phyloP scores from a whole-genome alignment of 1,140 invertebrate genomes.

The Heliconius congener region DNA sequence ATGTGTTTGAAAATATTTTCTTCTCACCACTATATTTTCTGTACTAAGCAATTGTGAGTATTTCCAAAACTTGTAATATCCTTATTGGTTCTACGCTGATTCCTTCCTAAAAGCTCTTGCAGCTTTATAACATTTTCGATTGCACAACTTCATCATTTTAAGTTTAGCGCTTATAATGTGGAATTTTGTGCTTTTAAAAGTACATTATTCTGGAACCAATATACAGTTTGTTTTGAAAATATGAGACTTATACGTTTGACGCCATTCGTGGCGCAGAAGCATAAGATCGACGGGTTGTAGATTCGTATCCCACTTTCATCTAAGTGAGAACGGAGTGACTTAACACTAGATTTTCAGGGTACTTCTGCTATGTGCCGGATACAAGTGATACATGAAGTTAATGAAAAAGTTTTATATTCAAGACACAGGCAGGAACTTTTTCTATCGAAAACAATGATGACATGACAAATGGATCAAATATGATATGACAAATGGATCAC shows the following conservation, averaged over 20 bases:
- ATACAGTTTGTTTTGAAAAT: not conserved
- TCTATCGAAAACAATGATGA: no score
- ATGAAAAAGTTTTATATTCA: not conserved
- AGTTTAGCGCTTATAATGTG: not conserved
- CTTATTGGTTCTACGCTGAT: slow-evolving; percentile 1
- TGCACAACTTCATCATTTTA: not conserved
- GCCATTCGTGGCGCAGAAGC: no score
- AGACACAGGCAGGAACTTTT: no score
- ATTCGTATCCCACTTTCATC: no score
- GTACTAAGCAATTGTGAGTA: not conserved
- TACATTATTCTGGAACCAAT: not conserved
- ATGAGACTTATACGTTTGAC: not conserved
- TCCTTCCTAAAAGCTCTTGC: not conserved
- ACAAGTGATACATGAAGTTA: not conserved
- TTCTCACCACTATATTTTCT: not conserved
- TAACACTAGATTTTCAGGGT: not conserved
- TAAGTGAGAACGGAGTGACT: not conserved
- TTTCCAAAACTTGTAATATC: not conserved
- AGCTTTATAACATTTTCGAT: not conserved
- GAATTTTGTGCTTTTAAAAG: slow-evolving; percentile 4
- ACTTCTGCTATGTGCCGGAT: not conserved
- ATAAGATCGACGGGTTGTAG: no score
- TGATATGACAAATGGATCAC: no score
- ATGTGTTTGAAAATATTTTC: not conserved
- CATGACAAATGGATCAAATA: no score